Evolutionary conservation across 2,113 vertebrate species (phyloP).

Genomic region (Rhagologus leucostigma): DNA sequence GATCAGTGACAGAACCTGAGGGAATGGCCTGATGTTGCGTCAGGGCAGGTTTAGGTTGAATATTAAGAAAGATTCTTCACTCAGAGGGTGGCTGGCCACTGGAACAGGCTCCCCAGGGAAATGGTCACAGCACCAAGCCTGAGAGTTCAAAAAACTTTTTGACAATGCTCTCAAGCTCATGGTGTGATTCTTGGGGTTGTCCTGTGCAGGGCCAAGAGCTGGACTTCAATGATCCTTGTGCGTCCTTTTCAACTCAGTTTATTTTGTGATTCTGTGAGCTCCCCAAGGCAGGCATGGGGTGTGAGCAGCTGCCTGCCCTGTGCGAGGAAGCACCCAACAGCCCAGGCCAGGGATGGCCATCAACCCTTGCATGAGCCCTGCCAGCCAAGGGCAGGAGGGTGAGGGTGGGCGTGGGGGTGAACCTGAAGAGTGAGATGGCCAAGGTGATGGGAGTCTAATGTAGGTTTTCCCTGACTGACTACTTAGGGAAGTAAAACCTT

Average conservation of each 20-base stretch:
- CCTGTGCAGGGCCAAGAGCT: neutral
- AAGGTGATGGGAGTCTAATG: no score
- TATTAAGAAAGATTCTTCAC: neutral
- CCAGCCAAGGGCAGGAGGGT: neutral
- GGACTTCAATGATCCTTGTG: neutral
- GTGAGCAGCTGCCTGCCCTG: neutral
- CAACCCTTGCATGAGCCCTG: accelerated
- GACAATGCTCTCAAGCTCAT: neutral
- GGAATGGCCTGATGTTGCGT: neutral
- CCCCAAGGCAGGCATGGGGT: neutral
- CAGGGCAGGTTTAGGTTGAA: neutral
- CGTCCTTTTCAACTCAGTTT: neutral
- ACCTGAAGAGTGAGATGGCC: accelerated
- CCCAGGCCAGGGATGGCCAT: accelerated
- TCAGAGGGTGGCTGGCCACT: neutral
- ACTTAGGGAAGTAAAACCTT: neutral
- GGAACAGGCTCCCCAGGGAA: neutral
- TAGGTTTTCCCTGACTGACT: neutral
- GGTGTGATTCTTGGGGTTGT: neutral
- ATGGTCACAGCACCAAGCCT: neutral
- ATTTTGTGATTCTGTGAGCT: neutral
- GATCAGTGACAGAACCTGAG: neutral
- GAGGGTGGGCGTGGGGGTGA: neutral
- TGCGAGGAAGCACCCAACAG: accelerated
- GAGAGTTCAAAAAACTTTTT: neutral